Evolutionary conservation across 2,797 vertebrate genomes (phyloP), one percentile per base, ranked within the genome.

Genomic region (Schizopygopsis pylzovi): DNA sequence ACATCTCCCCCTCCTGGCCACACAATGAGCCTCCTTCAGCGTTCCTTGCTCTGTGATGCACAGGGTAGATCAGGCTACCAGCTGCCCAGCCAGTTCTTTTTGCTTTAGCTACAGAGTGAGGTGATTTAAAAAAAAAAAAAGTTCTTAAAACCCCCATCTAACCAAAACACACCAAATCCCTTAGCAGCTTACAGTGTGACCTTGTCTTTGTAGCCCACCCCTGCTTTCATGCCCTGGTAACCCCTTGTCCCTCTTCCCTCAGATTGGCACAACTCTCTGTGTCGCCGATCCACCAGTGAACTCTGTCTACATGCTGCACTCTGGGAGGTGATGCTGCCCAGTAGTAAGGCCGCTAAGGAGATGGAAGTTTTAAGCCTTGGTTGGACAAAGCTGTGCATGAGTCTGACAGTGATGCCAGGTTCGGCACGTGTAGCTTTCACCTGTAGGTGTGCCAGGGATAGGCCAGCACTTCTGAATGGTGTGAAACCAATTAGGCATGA

Each of bases 1-100:
- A 89, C 86, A 92, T 94, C 92, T 93, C 93, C 91, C 92, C 92
- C 94, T 93, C 91, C 93, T 89, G 87, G 75, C 84, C 84, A 86
- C 89, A 95, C 95, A 96, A 96, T 90, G 92, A 91, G 85, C 83
- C 87, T 92, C 72, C 93, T 95, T 95, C 91, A 95, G 88, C 80
- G 80, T 88, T 90, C 72, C 86, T 86, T 90, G 90, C 91, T 90
- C 90, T 90, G 93, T 91, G 93, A 92, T 91, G 92, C 90, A 92
- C 87, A 87, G 91, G 92, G 91, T 90, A 91, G 90, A 94, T 94
- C 93, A 92, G 81, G 86, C 91, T 93, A 92, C 91, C 85, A 68
- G 82, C 87, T 86, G 82, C 86, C 79, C 87, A 80, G 89, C 88
- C 87, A 86, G 89, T 81, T 86, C 81, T 88, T 88, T 90, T 89